phyloP scores from a whole-genome alignment of 2,797 vertebrate genomes.

The Varecia variegata region DNA sequence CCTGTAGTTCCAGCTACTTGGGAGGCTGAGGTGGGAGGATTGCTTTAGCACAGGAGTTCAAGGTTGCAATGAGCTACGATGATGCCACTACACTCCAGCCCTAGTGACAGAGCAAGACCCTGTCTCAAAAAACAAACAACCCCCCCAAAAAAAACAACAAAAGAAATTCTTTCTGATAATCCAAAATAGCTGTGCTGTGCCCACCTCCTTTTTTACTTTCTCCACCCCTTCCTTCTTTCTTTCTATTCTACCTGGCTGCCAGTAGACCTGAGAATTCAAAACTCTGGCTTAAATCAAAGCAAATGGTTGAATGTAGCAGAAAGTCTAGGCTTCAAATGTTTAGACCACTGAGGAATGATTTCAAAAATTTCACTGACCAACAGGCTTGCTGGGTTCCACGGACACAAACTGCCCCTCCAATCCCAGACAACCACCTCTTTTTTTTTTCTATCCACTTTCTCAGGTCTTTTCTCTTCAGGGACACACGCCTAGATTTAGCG shows the following conservation, averaged over 20 bases:
- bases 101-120: background rate
- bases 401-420: conserved; percentile 6
- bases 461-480: background rate
- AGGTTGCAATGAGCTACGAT: background rate
- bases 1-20: background rate
- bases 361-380: conserved; percentile 18
- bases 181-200: background rate
- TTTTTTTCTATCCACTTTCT: background rate
- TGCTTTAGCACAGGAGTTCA: background rate
- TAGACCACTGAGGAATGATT: background rate
- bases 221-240: background rate
- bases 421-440: background rate
- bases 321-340: background rate
- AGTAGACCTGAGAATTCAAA: background rate
- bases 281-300: background rate
- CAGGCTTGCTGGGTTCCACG: background rate
- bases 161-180: background rate
- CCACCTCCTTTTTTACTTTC: too few species aligned
- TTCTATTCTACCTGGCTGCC: background rate
- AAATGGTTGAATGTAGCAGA: background rate
- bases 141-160: background rate
- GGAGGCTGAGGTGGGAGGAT: background rate
- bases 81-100: background rate
- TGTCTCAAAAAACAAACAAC: background rate
- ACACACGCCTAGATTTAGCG: background rate